Evolutionary conservation across 2,888 invertebrate species (phyloP).

Genomic region (Cerastoderma edule): DNA sequence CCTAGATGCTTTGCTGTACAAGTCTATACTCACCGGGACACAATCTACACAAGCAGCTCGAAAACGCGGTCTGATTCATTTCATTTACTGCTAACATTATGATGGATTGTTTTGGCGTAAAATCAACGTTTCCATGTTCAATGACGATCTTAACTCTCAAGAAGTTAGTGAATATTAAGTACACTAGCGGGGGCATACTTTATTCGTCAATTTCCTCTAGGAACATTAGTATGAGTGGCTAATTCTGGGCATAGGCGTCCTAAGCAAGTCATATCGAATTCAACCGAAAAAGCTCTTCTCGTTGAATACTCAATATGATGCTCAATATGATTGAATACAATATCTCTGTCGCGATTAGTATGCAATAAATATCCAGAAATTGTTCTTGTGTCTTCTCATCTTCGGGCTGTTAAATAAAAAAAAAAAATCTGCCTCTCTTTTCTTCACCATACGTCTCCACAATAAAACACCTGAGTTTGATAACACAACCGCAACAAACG

Average conservation of each 20-base stretch:
- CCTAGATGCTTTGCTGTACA: too few relatives aligned
- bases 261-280: conserved; percentile 9
- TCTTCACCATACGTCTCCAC: not conserved
- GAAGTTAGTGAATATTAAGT: not conserved
- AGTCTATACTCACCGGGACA: too few relatives aligned
- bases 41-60: too few relatives aligned
- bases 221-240: conserved; percentile 26
- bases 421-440: not conserved
- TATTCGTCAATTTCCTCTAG: not conserved
- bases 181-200: not conserved
- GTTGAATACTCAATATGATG: not conserved
- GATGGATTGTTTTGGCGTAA: conserved; percentile 9
- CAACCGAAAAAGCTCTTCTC: not conserved
- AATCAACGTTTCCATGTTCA: conserved; percentile 12
- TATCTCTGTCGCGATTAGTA: not conserved
- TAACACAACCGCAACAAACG: not conserved
- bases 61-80: too few relatives aligned
- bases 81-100: not conserved
- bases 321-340: not conserved
- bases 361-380: not conserved
- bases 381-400: not conserved
- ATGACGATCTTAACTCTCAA: not conserved
- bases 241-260: conserved; percentile 9
- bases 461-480: not conserved
- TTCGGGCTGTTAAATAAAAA: not conserved